Base-by-base conservation (phyloP, 2,888 invertebrate species). In the Crossocerus cetratus region DNA sequence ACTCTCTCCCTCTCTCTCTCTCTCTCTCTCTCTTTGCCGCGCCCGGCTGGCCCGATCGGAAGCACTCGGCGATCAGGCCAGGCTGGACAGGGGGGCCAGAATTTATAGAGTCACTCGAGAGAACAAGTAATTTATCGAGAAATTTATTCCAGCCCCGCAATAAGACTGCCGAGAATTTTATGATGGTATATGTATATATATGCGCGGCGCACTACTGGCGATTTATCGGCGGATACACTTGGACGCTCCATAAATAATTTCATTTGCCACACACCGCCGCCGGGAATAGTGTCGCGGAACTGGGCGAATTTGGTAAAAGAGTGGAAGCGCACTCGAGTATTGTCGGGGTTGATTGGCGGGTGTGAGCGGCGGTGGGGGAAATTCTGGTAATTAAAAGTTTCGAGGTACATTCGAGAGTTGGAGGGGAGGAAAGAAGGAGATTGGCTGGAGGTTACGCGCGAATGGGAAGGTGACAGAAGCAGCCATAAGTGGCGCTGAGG, bases 401-500 rank as follows among this genome's bases (percentile, higher is more conserved):
- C 14, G 49, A 4, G 14, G 14, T 49, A 49, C 1, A 14, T 49
- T 14, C 14, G 4, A 49, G 49, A 49, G 49, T 2, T 2, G 5
- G 16, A 43, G 16, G 49, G n/a, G 32, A 2, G 11, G 45, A 22
- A 8, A 49, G n/a, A 16, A 4, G 8, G 32, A 3, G 43, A 62
- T 53, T 13, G 44, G 53, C 43, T 23, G 55, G 61, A 55, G 43
- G 43, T 21, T 16, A 57, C 23, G 21, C 64, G 49, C 53, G 44
- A 8, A 21, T 45, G 11, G 54, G 55, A 55, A 65, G 66, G 60
- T 72, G 78, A 75, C 78, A 54, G 72, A 67, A 70, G 68, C 62
- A 68, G 67, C 62, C 72, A 62, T 81, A 78, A 81, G 69, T 70
- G 70, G 75, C n/a, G n/a, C 64, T 57, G 45, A 72, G 68, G 63